Base-by-base conservation (phyloP, 1,140 invertebrate genomes). In the Drosophila oshimai region DNA sequence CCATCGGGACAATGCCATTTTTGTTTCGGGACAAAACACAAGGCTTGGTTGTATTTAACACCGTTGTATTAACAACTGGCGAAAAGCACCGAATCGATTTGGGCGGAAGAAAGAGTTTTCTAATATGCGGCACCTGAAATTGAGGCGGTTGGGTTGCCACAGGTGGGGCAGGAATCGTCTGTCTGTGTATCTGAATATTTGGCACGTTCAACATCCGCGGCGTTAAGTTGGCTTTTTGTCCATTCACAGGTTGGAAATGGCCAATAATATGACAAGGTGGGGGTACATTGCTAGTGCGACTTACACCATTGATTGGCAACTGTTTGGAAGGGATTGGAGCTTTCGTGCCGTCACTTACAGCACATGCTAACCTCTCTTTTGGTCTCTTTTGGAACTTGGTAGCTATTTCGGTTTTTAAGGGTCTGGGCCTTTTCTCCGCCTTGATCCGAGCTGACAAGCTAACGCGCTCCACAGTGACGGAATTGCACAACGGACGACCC, bases 401-500 rank as follows among this genome's bases (percentile, higher is more conserved):
- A 44, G 22, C 5, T 6, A 6, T 24, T 5, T 15, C 13, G 9
- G 17, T 1, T n/a, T n/a, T n/a, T n/a, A n/a, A n/a, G n/a, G 17
- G 9, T 15, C 3, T 37, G 6, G 10, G 10, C 17, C 13, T 6
- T 10, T 13, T 20, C 39, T 33, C 12, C 9, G 1, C 2, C 18
- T 36, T 50, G 10, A n/a, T n/a, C n/a, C n/a, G n/a, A n/a, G 46
- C 36, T 24, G 29, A n/a, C n/a, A n/a, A n/a, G n/a, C n/a, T n/a
- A 15, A 70, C 17, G 2, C 65, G 57, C 2, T 34, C n/a, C 3
- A 70, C 17, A 2, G 44, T 5, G 7, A 76, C 42, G 3, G 51
- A 45, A 24, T 28, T 34, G 20, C 47, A 62, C 22, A 79, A 18
- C 3, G 28, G 15, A 1, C 13, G 17, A 0, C 75, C 75, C 1